These are phyloP conservation scores for Heteractis magnifica DNA, from an alignment of 92 coral and sea anemone species.

Conservation along the genomic window DNA sequence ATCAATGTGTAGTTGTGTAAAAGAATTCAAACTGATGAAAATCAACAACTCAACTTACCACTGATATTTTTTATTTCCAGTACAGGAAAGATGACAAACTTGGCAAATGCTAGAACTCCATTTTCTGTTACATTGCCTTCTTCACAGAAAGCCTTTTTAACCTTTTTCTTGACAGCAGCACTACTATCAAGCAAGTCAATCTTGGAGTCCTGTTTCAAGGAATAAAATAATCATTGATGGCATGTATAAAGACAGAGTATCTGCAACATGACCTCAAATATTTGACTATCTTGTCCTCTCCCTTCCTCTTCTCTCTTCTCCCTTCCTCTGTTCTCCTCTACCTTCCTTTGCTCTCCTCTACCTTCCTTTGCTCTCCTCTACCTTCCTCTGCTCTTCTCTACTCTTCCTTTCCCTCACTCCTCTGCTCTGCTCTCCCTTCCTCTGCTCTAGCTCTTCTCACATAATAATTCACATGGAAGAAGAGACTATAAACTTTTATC, in stretches of 20 bases:
- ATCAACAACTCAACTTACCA: constrained; percentile 33
- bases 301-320: too few relatives aligned
- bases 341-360: too few relatives aligned
- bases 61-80: constrained; percentile 65
- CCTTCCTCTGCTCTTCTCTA: too few relatives aligned
- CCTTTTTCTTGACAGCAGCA: constrained; percentile 86
- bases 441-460: too few relatives aligned
- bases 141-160: constrained; percentile 97
- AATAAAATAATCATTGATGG: background rate
- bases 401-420: too few relatives aligned
- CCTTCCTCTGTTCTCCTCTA: too few relatives aligned
- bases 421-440: too few relatives aligned
- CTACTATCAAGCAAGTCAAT: constrained; percentile 88
- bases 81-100: constrained; percentile 92
- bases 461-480: too few relatives aligned
- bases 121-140: constrained; percentile 93
- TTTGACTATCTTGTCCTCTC: too few relatives aligned
- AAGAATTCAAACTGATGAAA: background rate
- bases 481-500: too few relatives aligned
- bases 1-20: background rate
- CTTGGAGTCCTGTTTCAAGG: constrained; percentile 78
- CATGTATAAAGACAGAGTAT: background rate
- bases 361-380: too few relatives aligned
- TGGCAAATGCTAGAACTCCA: constrained; percentile 93
- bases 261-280: background rate